Percentiles rank a stretch among this genome's conserved stretches.
These are phyloP conservation scores for Lysandra bellargus DNA, from an alignment of 2,888 invertebrate genomes.

Conservation along the genomic window DNA sequence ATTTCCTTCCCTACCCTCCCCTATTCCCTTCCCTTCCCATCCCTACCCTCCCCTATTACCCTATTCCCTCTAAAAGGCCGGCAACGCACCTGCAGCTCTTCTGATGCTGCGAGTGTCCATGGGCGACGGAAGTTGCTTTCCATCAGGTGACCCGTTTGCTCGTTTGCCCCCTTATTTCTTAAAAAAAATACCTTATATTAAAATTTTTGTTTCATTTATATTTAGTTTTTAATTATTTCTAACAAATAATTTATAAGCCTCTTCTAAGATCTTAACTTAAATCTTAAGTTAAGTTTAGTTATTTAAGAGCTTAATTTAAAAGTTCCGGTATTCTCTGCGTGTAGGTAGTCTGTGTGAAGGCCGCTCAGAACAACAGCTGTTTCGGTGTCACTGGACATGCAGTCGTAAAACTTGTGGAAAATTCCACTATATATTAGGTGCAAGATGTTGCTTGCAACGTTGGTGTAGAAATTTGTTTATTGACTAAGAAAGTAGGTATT, in stretches of 20 bases:
- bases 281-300: not conserved
- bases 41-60: too few relatives aligned
- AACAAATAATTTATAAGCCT: not conserved
- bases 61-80: too few relatives aligned
- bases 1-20: too few relatives aligned
- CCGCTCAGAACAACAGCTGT: conserved; percentile 4
- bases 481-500: too few relatives aligned
- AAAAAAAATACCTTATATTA: too few relatives aligned
- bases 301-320: not conserved
- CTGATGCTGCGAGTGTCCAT: too few relatives aligned
- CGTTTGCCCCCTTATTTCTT: too few relatives aligned
- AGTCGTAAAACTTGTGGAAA: not conserved
- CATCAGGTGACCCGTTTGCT: too few relatives aligned
- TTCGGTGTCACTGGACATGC: not conserved
- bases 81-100: too few relatives aligned
- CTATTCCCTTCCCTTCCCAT: too few relatives aligned
- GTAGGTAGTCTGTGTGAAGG: not conserved
- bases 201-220: too few relatives aligned
- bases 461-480: not conserved
- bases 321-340: not conserved
- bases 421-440: not conserved
- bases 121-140: too few relatives aligned
- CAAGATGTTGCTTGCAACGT: not conserved
- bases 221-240: not conserved
- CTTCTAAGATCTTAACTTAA: not conserved